Base-by-base conservation (phyloP, 92 coral and sea anemone species). In the Zoanthus sansibaricus region DNA sequence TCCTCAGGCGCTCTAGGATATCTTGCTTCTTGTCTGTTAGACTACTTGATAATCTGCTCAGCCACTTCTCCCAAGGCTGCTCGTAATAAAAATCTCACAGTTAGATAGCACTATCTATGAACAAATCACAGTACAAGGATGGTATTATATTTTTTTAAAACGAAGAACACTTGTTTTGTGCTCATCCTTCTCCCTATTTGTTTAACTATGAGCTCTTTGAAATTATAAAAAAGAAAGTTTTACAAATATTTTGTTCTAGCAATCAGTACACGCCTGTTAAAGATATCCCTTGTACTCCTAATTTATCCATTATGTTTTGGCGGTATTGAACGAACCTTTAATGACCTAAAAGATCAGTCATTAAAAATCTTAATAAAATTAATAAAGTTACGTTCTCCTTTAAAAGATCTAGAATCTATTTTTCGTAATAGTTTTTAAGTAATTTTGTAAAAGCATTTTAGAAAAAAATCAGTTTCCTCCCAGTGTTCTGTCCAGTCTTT, bases 11-110 rank as follows among this genome's bases (percentile, higher is more conserved):
- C 20, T 21, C 21, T 17, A 73, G 55, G 14, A 73, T 31, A 10
- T 73, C 56, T 6, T 45, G 25, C 56, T 73, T 73, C 55, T 73
- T 73, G 77, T 42, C 77, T 8, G 55, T 17, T 9, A 73, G 55
- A 47, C 77, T 56, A 15, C 42, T 42, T 13, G 55, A 42, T 9
- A 7, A 15, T 44, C 56, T 73, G 14, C 55, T 42, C 30, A 73
- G 13, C 77, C 77, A 42, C 48, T 15, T 31, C 2, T 71, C 77
- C 77, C 56, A 73, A 17, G 77, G 52, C 47, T 73, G 77, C 31
- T 73, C 77, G 1, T 21, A 12, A 32, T 73, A 25, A 18, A 73
- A 73, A 32, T 46, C 56, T n/a, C 56, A 75, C 62, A 75, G 79
- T 32, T 51, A 75, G 7, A 75, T 51, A 4, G 62, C 52, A 49